Percentiles rank a stretch among this genome's conserved stretches.
Evolutionary conservation across 2,888 invertebrate species (phyloP).

Genomic region (Colostygia pectinataria): DNA sequence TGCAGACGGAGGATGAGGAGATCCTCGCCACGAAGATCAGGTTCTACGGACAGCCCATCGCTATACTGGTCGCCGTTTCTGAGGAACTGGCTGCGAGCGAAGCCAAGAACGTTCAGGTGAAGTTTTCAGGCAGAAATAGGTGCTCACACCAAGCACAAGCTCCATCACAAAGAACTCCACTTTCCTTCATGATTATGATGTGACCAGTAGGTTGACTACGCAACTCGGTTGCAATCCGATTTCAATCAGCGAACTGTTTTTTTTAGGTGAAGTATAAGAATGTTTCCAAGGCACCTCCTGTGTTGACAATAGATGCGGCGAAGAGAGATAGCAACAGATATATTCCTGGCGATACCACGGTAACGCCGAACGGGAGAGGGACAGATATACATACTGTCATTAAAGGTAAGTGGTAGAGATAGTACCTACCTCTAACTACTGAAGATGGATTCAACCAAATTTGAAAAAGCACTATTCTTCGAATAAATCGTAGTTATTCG

Average conservation of each 20-base stretch:
- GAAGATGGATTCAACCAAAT: too few species aligned
- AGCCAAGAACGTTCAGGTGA: slow-evolving; percentile 78
- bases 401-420: slow-evolving; percentile 20
- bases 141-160: too few species aligned
- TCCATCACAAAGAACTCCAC: too few species aligned
- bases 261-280: slow-evolving; percentile 75
- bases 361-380: slow-evolving; percentile 58
- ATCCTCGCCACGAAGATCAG: slow-evolving; percentile 81
- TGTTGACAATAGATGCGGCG: slow-evolving; percentile 64
- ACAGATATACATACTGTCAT: slow-evolving; percentile 47
- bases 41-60: slow-evolving; percentile 87
- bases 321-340: slow-evolving; percentile 70
- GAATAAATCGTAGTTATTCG: too few species aligned
- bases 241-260: too few species aligned
- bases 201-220: too few species aligned
- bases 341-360: slow-evolving; percentile 41
- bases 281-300: slow-evolving; percentile 50
- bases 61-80: slow-evolving; percentile 85
- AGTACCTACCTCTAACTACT: too few species aligned
- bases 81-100: slow-evolving; percentile 80
- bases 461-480: too few species aligned
- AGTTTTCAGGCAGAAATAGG: neutral
- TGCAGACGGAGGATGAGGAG: slow-evolving; percentile 71
- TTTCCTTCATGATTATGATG: too few species aligned
- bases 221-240: too few species aligned